These are phyloP conservation scores for Drosophila navojoa DNA, from an alignment of 1,140 invertebrate species.

Conservation along the genomic window DNA sequence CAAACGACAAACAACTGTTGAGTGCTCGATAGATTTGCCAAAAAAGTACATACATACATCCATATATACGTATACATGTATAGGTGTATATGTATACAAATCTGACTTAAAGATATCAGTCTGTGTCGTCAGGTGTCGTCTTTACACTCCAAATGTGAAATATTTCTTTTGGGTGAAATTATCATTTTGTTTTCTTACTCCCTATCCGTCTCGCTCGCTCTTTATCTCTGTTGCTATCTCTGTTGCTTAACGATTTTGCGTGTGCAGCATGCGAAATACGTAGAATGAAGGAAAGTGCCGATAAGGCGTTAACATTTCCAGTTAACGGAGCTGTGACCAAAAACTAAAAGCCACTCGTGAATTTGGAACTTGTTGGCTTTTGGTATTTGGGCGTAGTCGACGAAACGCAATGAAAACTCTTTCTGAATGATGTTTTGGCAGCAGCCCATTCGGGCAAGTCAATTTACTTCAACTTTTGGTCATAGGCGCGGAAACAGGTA, in stretches of 20 bases:
- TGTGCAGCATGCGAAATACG: constrained; percentile 69
- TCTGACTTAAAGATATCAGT: constrained; percentile 17
- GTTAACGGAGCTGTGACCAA: constrained; percentile 55
- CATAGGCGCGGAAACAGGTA: constrained; percentile 21
- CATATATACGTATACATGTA: background rate
- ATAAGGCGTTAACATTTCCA: constrained; percentile 62
- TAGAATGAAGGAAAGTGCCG: constrained; percentile 60
- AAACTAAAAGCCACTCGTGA: constrained; percentile 18
- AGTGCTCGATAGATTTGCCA: constrained; percentile 54
- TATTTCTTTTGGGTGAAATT: constrained; percentile 68
- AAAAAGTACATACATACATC: constrained; percentile 4
- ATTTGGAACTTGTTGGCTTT: constrained; percentile 27
- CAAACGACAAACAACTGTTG: constrained; percentile 57
- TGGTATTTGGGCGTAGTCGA: constrained; percentile 27
- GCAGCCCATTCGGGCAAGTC: constrained; percentile 14
- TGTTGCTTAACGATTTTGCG: constrained; percentile 40
- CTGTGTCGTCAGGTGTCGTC: constrained; percentile 59
- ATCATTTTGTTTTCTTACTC: constrained; percentile 13
- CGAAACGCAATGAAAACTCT: constrained; percentile 18
- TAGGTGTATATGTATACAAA: constrained; percentile 12
- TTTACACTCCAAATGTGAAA: constrained; percentile 47
- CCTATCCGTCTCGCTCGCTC: background rate
- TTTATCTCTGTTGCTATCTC: background rate
- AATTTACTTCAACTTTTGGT: constrained; percentile 9
- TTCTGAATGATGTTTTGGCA: constrained; percentile 25